Evolutionary conservation across 2,888 invertebrate species (phyloP).

Genomic region (Hemaris fuciformis): DNA sequence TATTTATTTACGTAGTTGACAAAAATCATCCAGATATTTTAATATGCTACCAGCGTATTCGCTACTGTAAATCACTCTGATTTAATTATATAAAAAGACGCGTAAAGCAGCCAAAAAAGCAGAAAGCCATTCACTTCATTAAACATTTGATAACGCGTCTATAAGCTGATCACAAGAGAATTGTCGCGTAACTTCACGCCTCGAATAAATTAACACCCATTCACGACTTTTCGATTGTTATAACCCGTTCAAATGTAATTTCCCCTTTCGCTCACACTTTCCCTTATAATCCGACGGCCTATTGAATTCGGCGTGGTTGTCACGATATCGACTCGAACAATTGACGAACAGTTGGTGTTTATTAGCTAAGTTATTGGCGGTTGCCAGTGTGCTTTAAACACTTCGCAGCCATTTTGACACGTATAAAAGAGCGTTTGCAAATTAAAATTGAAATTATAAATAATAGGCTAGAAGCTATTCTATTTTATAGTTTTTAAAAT

Average conservation of each 20-base stretch:
- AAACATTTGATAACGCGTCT: background rate
- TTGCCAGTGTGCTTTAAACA: background rate
- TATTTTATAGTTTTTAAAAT: too few relatives aligned
- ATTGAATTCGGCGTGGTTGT: background rate
- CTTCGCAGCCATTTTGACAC: too few relatives aligned
- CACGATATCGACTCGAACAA: background rate
- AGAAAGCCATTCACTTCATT: background rate
- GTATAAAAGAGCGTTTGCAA: too few relatives aligned
- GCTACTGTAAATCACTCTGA: too few relatives aligned
- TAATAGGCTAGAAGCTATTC: too few relatives aligned
- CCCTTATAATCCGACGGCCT: background rate
- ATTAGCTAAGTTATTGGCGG: background rate
- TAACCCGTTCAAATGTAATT: background rate
- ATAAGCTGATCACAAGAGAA: too few relatives aligned
- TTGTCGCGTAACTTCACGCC: background rate
- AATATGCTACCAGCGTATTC: too few relatives aligned
- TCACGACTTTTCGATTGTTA: background rate
- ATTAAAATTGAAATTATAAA: too few relatives aligned
- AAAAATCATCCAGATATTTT: too few relatives aligned
- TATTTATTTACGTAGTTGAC: too few relatives aligned
- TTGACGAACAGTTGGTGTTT: background rate
- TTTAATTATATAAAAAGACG: too few relatives aligned
- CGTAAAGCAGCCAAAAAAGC: background rate
- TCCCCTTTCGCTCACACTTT: background rate
- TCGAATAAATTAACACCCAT: background rate